These are phyloP conservation scores for Dysidea cf. avara DNA, from an alignment of 37 sponge, comb jelly and placozoan species.

Conservation along the genomic window DNA sequence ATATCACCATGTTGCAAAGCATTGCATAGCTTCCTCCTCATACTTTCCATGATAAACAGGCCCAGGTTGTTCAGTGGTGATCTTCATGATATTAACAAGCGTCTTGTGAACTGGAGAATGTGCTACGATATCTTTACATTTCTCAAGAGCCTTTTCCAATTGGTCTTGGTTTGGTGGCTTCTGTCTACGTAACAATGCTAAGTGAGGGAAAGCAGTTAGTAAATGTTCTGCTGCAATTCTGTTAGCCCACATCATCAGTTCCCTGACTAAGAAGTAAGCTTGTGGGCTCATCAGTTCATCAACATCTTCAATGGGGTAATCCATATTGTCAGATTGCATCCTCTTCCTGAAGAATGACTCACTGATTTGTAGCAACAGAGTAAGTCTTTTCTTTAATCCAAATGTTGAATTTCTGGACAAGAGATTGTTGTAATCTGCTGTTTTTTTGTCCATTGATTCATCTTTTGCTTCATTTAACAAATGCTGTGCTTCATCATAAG, in stretches of 20 bases:
- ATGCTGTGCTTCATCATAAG: conserved; percentile 51
- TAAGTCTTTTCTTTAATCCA: conserved; percentile 17
- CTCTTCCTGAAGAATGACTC: too few species aligned
- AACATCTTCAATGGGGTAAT: conserved; percentile 13
- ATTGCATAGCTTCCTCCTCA: not conserved
- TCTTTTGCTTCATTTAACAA: conserved; percentile 21
- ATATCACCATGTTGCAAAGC: not conserved
- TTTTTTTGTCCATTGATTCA: too few species aligned
- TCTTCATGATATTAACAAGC: not conserved
- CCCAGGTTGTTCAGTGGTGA: too few species aligned
- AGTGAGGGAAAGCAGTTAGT: not conserved
- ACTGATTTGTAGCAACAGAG: conserved; percentile 37
- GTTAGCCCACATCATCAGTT: conserved; percentile 81
- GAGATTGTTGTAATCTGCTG: not conserved
- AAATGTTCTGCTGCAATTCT: conserved; percentile 26
- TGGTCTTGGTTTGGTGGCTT: conserved; percentile 18
- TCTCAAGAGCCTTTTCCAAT: not conserved
- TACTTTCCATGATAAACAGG: not conserved
- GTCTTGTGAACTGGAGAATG: conserved; percentile 8
- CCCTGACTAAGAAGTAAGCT: conserved; percentile 49
- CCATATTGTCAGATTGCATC: too few species aligned
- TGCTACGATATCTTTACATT: not conserved
- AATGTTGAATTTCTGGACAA: not conserved
- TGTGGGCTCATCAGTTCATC: conserved; percentile 26
- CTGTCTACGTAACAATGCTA: conserved; percentile 45